Conservation (phyloP, 2,888 invertebrate species). For the Stenurella melanura region DNA sequence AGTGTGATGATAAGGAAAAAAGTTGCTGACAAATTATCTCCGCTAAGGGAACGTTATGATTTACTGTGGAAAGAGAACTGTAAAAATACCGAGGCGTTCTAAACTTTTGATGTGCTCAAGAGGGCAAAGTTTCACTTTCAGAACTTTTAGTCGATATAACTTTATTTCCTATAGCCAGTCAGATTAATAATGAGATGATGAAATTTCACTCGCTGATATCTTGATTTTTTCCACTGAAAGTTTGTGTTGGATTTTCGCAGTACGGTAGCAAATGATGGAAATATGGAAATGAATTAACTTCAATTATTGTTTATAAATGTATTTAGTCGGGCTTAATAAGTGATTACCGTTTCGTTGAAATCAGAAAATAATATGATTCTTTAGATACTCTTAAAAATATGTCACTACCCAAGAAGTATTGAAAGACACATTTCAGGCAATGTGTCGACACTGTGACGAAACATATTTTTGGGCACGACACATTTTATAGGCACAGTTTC, state of each 20-base stretch:
- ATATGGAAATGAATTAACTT: too few relatives aligned
- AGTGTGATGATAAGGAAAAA: slow-evolving; percentile 34
- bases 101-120: slow-evolving; percentile 35
- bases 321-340: too few relatives aligned
- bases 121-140: slow-evolving; percentile 35
- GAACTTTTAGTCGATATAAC: slow-evolving; percentile 29
- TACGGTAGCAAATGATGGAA: too few relatives aligned
- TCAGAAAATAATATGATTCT: too few relatives aligned
- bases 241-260: neutral
- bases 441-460: too few relatives aligned
- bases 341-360: too few relatives aligned
- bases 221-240: slow-evolving; percentile 10
- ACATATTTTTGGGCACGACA: too few relatives aligned
- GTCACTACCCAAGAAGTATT: too few relatives aligned
- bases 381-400: too few relatives aligned
- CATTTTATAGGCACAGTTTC: too few relatives aligned
- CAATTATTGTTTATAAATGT: too few relatives aligned
- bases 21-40: slow-evolving; percentile 38
- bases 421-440: too few relatives aligned
- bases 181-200: slow-evolving; percentile 29
- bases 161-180: slow-evolving; percentile 34
- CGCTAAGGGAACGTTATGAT: slow-evolving; percentile 32
- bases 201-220: slow-evolving; percentile 18
- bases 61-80: slow-evolving; percentile 26
- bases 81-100: slow-evolving; percentile 25